Base-by-base conservation (phyloP, 2,797 vertebrate genomes). In the Cuniculus paca region DNA sequence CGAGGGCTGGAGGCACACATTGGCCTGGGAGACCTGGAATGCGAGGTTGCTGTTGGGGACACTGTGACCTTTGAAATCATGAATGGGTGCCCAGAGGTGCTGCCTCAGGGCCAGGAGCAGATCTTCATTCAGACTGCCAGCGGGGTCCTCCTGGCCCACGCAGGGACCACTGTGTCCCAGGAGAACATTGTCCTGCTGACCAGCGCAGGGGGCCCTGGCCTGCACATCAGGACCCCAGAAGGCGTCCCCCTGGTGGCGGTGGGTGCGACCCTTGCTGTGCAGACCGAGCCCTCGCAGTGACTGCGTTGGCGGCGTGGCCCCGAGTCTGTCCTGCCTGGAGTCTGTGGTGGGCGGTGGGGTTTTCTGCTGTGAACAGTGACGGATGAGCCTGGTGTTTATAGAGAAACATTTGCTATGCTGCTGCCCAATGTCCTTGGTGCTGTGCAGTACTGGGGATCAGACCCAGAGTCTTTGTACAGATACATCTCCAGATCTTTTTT, bases 81-180 rank as follows among this genome's bases (percentile, higher is more conserved):
- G 17, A 79, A 83, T 16, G 95, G 97, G 63, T 98, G 97, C 97
- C 97, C 97, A 54, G 97, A 97, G 79, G 93, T 98, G 77, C 90
- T 97, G 84, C 96, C 98, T 98, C 98, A 98, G 88, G 98, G 98
- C 97, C 98, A 98, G 0, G 98, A 98, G 89, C 98, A 98, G 86
- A 98, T 99, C 94, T 99, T 99, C 93, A 99, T 99, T 98, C 98
- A 99, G 97, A 99, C 99, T 3, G 98, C 99, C 13, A 98, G 98
- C 0, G 98, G 98, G 80, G 97, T 99, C 50, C 98, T 99, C 17
- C 98, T 99, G 92, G 98, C 99, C 96, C 98, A 99, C 50, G 97
- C 98, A 3, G 98, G 99, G 16, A 96, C 96, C 58, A 65, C 98
- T 28, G 97, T 98, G 94, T 98, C 99, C 45, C 95, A 86, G 93